These are phyloP conservation scores for Solenopsis invicta DNA, from an alignment of 1,140 invertebrate genomes.

Conservation along the genomic window DNA sequence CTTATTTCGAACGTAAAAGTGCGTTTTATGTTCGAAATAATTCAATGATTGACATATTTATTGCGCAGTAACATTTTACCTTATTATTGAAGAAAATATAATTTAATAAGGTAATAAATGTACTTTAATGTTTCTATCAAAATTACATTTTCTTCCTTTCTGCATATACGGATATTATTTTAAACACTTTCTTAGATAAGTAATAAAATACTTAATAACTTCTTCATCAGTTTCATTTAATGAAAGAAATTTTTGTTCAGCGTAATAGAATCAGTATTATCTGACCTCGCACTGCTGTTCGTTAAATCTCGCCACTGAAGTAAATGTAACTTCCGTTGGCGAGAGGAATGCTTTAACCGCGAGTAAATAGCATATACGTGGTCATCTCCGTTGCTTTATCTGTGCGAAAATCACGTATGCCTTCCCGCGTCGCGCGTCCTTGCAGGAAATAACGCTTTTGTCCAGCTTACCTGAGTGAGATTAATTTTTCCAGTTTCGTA, in stretches of 20 bases:
- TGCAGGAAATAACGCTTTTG: slow-evolving; percentile 56
- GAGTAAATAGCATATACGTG: slow-evolving; percentile 15
- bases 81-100: background rate
- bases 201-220: background rate
- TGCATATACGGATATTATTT: background rate
- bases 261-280: background rate
- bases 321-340: slow-evolving; percentile 36
- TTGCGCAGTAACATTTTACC: slow-evolving; percentile 5
- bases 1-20: background rate
- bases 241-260: background rate
- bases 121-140: background rate
- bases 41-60: background rate
- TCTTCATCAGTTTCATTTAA: background rate
- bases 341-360: slow-evolving; percentile 18
- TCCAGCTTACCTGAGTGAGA: slow-evolving; percentile 89
- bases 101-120: background rate
- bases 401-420: slow-evolving; percentile 66
- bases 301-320: background rate
- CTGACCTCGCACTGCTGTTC: background rate
- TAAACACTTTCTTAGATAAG: background rate
- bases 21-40: background rate
- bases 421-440: slow-evolving; percentile 53
- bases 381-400: slow-evolving; percentile 60
- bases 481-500: slow-evolving; percentile 89
- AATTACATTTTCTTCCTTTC: background rate